Base-by-base conservation (phyloP, 2,797 vertebrate species). In the Chromis chromis region DNA sequence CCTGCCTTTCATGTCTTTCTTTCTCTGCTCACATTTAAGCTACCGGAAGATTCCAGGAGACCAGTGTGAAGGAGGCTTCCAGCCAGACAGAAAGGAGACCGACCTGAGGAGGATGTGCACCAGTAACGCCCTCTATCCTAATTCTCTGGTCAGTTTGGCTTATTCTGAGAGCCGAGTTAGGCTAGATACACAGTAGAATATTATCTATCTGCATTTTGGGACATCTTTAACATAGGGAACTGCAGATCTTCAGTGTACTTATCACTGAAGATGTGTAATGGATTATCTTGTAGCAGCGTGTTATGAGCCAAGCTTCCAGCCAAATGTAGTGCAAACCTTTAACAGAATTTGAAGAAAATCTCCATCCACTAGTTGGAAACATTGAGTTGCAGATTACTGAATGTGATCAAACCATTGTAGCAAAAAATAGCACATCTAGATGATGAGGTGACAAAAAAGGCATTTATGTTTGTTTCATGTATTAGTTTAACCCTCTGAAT, bases 31-130 rank as follows among this genome's bases (percentile, higher is more conserved):
- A 64, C 19, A 24, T 58, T 52, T 16, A 74, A 99, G 97, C 24
- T 98, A 98, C 88, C 95, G 97, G 74, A 98, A 97, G 83, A 96
- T 98, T 91, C 97, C 97, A 0, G 97, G 97, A 58, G 96, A 98
- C 82, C 94, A 91, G 68, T 99, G 97, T 81, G 84, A 92, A 3
- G 95, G 94, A 14, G 97, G 97, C 1, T 88, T 94, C 74, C 94
- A 94, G 79, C 96, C 96, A 2, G 82, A 86, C 17, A 92, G 97
- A 73, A 92, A 94, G 84, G 95, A 95, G 81, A 96, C 88, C 0
- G 95, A 97, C 86, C 88, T 98, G 90, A 94, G 92, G 77, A 94
- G 84, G 88, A 95, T 95, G 76, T 98, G 97, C 86, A 94, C 92
- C 74, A 97, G 95, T 83, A 94, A 94, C 53, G 87, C 93, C 58